Conservation (phyloP, 2,113 vertebrate genomes). For the Camelus dromedarius region DNA sequence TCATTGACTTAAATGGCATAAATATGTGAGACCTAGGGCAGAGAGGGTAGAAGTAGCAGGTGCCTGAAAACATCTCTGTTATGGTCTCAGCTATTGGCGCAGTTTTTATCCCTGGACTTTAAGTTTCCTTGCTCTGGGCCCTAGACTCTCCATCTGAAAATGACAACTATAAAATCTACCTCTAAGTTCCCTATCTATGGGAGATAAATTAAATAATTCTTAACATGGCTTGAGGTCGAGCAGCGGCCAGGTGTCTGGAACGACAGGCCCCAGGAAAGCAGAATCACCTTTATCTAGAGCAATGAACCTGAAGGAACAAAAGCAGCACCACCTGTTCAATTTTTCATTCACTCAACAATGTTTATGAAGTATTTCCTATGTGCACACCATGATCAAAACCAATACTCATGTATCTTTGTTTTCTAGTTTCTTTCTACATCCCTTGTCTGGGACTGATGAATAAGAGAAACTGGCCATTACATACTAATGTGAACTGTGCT, state of each 20-base stretch:
- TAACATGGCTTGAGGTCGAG: not conserved
- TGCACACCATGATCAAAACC: not conserved
- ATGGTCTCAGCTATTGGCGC: not conserved
- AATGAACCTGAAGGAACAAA: not conserved
- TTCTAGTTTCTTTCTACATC: not conserved
- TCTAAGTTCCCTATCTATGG: not conserved
- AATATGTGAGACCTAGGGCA: not conserved
- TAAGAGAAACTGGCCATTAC: not conserved
- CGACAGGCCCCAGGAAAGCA: not conserved
- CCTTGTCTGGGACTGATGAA: not conserved
- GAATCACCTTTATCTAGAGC: not conserved
- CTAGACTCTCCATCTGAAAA: not conserved
- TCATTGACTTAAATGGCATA: not conserved
- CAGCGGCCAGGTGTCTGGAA: not conserved
- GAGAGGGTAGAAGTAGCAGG: not conserved
- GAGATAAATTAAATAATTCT: constrained; percentile 15
- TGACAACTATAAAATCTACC: not conserved
- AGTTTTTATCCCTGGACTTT: not conserved
- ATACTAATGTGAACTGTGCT: not conserved
- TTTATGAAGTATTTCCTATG: not conserved
- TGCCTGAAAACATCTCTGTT: not conserved
- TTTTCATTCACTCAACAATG: not conserved
- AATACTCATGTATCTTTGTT: not conserved
- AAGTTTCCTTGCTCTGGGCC: not conserved
- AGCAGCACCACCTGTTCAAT: no score